A percentile compares a stretch with the other conserved stretches of the same genome.
Evolutionary conservation across 2,888 invertebrate genomes (phyloP).

Genomic region (Eupeodes luniger): DNA sequence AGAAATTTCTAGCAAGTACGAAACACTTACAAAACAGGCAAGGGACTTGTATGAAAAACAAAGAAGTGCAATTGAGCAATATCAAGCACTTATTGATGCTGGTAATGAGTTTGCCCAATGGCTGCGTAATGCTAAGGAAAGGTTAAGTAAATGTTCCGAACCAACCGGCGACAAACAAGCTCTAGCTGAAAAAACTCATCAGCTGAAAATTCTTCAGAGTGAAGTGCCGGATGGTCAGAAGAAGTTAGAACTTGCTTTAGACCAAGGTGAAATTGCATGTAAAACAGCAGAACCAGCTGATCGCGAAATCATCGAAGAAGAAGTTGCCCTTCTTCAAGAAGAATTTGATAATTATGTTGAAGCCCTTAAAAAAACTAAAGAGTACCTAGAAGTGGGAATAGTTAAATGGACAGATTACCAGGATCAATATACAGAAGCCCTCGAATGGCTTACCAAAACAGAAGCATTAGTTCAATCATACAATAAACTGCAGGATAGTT

Average conservation of each 20-base stretch:
- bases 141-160: slow-evolving; percentile 95
- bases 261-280: slow-evolving; percentile 94
- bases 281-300: slow-evolving; percentile 93
- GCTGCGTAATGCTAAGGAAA: slow-evolving; percentile 95
- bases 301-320: slow-evolving; percentile 95
- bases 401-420: slow-evolving; percentile 98
- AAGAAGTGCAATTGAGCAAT: slow-evolving; percentile 94
- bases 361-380: slow-evolving; percentile 91
- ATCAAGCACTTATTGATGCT: slow-evolving; percentile 95
- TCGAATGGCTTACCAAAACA: slow-evolving; percentile 95
- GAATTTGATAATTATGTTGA: slow-evolving; percentile 95
- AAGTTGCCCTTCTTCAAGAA: slow-evolving; percentile 94
- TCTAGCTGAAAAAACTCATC: slow-evolving; percentile 93
- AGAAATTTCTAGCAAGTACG: slow-evolving; percentile 96
- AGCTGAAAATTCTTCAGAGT: slow-evolving; percentile 92
- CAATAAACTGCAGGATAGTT: slow-evolving; percentile 94
- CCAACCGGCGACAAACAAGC: slow-evolving; percentile 96
- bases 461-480: slow-evolving; percentile 95
- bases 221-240: slow-evolving; percentile 93
- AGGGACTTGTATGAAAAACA: slow-evolving; percentile 95
- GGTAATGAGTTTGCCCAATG: slow-evolving; percentile 96
- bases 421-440: slow-evolving; percentile 94
- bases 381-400: slow-evolving; percentile 93
- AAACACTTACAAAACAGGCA: slow-evolving; percentile 94
- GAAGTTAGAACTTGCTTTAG: slow-evolving; percentile 92